Evolutionary conservation across 2,888 invertebrate species (phyloP).

Genomic region (Rhorus exstirpatorius): DNA sequence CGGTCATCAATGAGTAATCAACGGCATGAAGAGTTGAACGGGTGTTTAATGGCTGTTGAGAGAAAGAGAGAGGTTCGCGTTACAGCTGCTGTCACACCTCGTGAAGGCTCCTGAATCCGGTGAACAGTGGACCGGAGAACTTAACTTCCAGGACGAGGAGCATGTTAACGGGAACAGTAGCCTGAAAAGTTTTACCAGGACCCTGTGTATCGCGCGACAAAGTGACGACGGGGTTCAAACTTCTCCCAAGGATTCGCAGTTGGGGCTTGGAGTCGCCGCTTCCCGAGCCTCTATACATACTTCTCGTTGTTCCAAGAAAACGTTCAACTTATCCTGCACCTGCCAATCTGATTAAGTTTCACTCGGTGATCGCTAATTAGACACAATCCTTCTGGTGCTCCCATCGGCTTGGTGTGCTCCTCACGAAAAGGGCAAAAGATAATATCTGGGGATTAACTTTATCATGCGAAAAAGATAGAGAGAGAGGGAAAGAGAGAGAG

Average conservation of each 20-base stretch:
- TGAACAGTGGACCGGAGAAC: constrained; percentile 19
- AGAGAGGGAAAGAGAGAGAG: too few species aligned
- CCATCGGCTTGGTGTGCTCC: neutral
- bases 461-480: too few species aligned
- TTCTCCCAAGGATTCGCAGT: constrained; percentile 36
- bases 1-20: constrained; percentile 68
- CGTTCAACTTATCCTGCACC: constrained; percentile 32
- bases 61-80: constrained; percentile 43
- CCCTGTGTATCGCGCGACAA: constrained; percentile 19
- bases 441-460: too few species aligned
- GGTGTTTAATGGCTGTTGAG: neutral
- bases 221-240: constrained; percentile 34
- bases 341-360: constrained; percentile 70
- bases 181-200: constrained; percentile 34
- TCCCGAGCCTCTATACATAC: neutral
- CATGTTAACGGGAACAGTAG: neutral
- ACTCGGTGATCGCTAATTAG: constrained; percentile 50
- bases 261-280: constrained; percentile 17
- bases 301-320: constrained; percentile 45
- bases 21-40: constrained; percentile 44
- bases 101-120: constrained; percentile 29
- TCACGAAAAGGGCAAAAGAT: neutral
- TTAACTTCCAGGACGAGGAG: constrained; percentile 25
- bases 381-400: constrained; percentile 4
- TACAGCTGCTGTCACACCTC: constrained; percentile 43